These are phyloP conservation scores for Empidonax alnorum DNA, from an alignment of 2,113 vertebrate genomes.

Conservation along the genomic window DNA sequence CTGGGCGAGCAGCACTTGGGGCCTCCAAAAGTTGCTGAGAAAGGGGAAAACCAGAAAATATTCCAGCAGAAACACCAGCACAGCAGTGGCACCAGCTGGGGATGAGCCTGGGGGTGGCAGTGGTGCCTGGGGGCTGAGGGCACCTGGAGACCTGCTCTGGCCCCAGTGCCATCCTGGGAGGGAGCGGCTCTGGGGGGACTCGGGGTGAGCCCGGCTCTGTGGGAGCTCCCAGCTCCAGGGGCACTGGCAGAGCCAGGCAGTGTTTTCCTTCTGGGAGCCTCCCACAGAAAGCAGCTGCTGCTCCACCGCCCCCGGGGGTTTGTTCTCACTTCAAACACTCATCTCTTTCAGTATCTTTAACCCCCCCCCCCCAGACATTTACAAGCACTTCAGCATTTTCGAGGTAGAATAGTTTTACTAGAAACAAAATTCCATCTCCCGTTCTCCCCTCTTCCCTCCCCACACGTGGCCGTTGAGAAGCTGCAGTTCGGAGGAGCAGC, in stretches of 20 bases:
- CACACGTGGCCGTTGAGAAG: accelerated
- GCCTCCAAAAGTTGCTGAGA: background rate
- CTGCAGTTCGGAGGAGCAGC: accelerated
- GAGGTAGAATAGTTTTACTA: background rate
- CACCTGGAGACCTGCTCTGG: background rate
- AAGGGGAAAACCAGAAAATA: background rate
- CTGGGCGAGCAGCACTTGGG: background rate
- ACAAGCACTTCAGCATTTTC: background rate
- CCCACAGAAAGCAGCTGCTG: background rate
- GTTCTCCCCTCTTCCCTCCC: background rate
- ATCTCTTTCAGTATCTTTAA: background rate
- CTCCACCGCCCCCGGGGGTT: background rate
- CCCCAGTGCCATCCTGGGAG: accelerated
- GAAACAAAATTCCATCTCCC: background rate
- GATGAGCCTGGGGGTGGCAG: no score
- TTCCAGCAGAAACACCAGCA: accelerated
- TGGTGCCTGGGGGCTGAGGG: background rate
- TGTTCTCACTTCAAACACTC: background rate
- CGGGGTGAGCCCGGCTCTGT: accelerated
- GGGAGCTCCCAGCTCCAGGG: background rate
- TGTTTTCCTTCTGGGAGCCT: background rate
- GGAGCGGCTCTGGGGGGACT: background rate
- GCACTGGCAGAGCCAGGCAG: background rate
- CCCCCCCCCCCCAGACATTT: background rate
- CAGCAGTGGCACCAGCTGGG: background rate